Percentiles rank a stretch among this genome's conserved stretches.
phyloP scores from a whole-genome alignment of 2,888 invertebrate species.

The Agonopterix heracliana region DNA sequence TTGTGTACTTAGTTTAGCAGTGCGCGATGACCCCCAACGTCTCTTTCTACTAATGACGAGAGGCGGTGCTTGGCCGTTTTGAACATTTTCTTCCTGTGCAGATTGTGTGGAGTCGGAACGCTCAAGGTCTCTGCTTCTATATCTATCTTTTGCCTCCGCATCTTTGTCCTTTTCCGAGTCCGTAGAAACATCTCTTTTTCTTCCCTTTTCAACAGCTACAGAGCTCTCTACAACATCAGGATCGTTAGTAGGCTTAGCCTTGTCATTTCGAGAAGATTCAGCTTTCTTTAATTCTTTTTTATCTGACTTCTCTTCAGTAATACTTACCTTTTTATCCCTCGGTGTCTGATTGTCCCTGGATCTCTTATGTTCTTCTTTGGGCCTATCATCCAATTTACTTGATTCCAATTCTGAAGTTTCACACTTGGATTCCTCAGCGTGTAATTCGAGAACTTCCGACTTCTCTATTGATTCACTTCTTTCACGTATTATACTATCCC shows the following conservation, averaged over 20 bases:
- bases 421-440: conserved; percentile 53
- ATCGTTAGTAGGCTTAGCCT: conserved; percentile 46
- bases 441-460: conserved; percentile 56
- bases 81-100: conserved; percentile 35
- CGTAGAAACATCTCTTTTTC: conserved; percentile 26
- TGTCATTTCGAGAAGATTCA: conserved; percentile 34
- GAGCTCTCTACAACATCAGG: conserved; percentile 61
- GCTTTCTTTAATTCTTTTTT: conserved; percentile 36
- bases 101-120: conserved; percentile 33
- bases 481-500: conserved; percentile 20
- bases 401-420: conserved; percentile 44
- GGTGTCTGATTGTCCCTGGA: conserved; percentile 27
- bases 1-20: conserved; percentile 70
- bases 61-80: conserved; percentile 48
- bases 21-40: conserved; percentile 55
- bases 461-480: conserved; percentile 48
- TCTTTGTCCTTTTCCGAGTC: conserved; percentile 25
- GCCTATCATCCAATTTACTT: conserved; percentile 28
- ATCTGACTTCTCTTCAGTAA: conserved; percentile 44
- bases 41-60: conserved; percentile 55
- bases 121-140: conserved; percentile 23
- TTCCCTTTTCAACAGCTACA: conserved; percentile 26
- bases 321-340: conserved; percentile 56
- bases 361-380: conserved; percentile 19
- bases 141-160: conserved; percentile 20